Conservation (phyloP, 2,113 vertebrate species). For the Pelodiscus sinensis region DNA sequence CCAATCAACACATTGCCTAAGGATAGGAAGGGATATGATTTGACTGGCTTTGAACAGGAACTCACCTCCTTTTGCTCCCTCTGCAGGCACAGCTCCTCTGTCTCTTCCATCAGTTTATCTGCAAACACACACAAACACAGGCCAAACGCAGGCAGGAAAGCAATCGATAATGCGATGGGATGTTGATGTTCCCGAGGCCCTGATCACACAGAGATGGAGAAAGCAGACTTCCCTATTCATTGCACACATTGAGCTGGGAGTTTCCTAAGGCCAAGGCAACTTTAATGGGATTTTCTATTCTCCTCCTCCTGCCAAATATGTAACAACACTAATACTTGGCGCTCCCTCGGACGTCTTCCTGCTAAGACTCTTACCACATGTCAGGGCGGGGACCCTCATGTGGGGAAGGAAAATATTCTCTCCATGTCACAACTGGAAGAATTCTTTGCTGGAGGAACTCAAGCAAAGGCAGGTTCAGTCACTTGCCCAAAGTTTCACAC, state of each 20-base stretch:
- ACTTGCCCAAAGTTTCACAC: neutral
- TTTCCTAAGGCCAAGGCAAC: neutral
- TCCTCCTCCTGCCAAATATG: constrained; percentile 6
- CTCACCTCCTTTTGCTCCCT: constrained; percentile 93
- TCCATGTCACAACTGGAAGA: neutral
- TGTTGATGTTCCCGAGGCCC: neutral
- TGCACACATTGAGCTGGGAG: neutral
- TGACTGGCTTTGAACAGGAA: accelerated
- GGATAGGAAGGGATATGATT: accelerated
- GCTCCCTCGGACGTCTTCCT: neutral
- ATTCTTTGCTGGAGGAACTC: neutral
- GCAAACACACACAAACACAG: constrained; percentile 52
- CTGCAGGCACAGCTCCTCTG: constrained; percentile 93
- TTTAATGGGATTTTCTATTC: neutral
- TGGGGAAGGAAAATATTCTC: neutral
- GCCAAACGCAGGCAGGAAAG: neutral
- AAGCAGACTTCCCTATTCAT: neutral
- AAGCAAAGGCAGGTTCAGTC: neutral
- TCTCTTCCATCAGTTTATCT: constrained; percentile 99
- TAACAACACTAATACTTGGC: neutral
- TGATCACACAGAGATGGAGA: neutral
- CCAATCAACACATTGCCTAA: neutral
- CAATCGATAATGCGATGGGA: neutral
- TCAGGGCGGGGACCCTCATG: neutral
- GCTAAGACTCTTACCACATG: neutral